Conservation (phyloP, 2,888 invertebrate species). For the Azorinus chamasolen region DNA sequence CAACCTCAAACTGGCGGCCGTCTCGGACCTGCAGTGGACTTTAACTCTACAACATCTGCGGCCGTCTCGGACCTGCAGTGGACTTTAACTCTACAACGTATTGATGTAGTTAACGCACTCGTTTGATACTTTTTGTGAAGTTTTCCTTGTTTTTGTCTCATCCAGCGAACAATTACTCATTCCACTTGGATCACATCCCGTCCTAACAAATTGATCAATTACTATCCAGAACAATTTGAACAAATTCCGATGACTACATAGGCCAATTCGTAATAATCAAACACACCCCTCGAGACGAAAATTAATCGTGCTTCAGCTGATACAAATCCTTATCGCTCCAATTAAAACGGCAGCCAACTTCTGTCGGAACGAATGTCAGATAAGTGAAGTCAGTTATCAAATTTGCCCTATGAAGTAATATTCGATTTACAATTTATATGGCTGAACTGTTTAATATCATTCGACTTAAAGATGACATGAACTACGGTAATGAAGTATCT, state of each 20-base stretch:
- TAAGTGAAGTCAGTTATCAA: slow-evolving; percentile 13
- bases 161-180: background rate
- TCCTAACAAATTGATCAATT: too few relatives aligned
- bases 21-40: too few relatives aligned
- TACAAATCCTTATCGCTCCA: slow-evolving; percentile 12
- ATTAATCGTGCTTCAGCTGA: slow-evolving; percentile 7
- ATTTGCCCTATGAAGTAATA: slow-evolving; percentile 7
- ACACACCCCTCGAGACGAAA: slow-evolving; percentile 4
- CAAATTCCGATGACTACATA: too few relatives aligned
- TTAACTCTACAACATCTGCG: too few relatives aligned
- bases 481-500: slow-evolving; percentile 48
- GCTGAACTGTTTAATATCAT: slow-evolving; percentile 23
- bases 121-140: too few relatives aligned
- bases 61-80: too few relatives aligned
- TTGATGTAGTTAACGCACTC: too few relatives aligned
- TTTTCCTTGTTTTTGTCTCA: background rate
- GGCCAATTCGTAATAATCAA: too few relatives aligned
- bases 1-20: too few relatives aligned
- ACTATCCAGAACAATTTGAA: too few relatives aligned
- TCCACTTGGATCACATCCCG: background rate
- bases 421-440: slow-evolving; percentile 31
- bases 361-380: slow-evolving; percentile 8
- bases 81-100: too few relatives aligned
- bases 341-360: slow-evolving; percentile 16
- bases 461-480: slow-evolving; percentile 30